Evolutionary conservation across 2,113 vertebrate species (phyloP).

Genomic region (Chloroceryle aenea): DNA sequence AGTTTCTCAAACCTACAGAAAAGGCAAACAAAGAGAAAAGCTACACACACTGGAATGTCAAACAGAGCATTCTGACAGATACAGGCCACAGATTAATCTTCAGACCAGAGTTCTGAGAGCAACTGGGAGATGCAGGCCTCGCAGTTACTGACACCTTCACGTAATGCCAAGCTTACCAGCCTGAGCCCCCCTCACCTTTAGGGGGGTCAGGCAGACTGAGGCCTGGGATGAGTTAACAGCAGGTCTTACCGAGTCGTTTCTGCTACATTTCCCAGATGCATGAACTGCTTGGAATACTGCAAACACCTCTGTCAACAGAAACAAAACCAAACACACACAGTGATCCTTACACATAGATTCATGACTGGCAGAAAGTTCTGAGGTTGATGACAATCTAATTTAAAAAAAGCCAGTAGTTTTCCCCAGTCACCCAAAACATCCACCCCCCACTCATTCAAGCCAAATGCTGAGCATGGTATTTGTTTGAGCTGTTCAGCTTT

Average conservation of each 20-base stretch:
- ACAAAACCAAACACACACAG: background rate
- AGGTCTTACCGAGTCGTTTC: constrained; percentile 89
- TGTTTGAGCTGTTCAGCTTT: background rate
- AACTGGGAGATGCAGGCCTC: background rate
- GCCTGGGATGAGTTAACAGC: background rate
- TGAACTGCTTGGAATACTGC: constrained; percentile 94
- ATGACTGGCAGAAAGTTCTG: background rate
- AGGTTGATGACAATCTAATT: background rate
- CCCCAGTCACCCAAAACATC: background rate
- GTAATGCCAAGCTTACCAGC: background rate
- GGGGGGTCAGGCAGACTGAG: background rate
- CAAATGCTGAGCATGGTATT: background rate
- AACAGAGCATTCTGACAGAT: background rate
- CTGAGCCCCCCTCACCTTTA: background rate
- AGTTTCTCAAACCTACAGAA: constrained; percentile 90
- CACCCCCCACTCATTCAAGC: background rate
- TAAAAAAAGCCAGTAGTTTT: background rate
- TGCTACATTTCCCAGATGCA: constrained; percentile 89
- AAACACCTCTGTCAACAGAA: constrained; percentile 86
- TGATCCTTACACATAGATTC: background rate
- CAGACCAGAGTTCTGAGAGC: background rate
- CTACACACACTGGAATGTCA: background rate
- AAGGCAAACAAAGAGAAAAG: background rate
- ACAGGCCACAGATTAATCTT: background rate
- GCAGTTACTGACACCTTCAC: background rate